phyloP scores from a whole-genome alignment of 2,797 vertebrate species.

The Eulemur coronatus region DNA sequence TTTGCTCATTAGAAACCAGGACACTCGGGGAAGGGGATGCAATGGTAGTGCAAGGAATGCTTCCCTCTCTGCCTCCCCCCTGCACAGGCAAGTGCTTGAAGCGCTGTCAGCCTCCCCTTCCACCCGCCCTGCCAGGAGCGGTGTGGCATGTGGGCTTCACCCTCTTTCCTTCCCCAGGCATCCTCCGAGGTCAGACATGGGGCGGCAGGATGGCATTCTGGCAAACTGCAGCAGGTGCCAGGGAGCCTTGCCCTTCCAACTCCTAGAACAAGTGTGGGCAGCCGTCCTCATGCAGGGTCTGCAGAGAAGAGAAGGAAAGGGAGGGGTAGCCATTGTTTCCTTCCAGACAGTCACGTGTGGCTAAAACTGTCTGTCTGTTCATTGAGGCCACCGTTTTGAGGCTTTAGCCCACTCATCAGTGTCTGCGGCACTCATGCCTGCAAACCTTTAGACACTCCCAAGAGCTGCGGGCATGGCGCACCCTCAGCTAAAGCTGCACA shows the following conservation, averaged over 20 bases:
- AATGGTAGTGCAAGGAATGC: not conserved
- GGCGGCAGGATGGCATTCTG: not conserved
- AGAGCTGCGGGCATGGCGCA: no score
- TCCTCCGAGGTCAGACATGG: not conserved
- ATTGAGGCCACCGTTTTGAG: not conserved
- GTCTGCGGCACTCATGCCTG: not conserved
- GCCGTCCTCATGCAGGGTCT: not conserved
- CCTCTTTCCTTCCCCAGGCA: not conserved
- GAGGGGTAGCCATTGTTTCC: slow-evolving; percentile 59
- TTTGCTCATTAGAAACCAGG: slow-evolving; percentile 43
- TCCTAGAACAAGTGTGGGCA: slow-evolving; percentile 41
- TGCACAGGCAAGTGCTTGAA: not conserved
- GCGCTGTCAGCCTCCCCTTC: not conserved
- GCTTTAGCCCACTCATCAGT: not conserved
- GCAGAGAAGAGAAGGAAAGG: slow-evolving; percentile 60
- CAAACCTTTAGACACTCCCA: not conserved
- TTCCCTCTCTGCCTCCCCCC: not conserved
- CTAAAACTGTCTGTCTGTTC: not conserved
- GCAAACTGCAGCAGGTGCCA: not conserved
- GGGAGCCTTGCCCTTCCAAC: not conserved
- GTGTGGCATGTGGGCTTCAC: not conserved
- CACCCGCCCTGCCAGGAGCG: not conserved
- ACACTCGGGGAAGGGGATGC: not conserved
- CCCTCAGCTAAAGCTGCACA: not conserved
- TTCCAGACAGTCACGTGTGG: not conserved